Evolutionary conservation across 2,888 invertebrate species (phyloP), one percentile per base, ranked within the genome.

Genomic region (Marasmarcha lunaedactyla): DNA sequence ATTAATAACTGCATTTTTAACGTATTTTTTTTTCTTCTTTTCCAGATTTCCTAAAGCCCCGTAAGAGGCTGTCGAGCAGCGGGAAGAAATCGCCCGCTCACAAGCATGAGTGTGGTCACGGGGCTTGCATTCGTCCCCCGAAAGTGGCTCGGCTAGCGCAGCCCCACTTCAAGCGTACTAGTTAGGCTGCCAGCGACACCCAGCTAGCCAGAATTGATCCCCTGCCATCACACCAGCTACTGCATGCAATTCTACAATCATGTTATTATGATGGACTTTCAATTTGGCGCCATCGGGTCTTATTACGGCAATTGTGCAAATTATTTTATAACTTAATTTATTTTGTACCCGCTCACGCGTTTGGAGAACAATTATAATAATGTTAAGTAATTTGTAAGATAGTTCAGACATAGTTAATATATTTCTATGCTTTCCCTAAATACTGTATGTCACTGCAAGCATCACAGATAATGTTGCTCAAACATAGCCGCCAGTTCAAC

Each of bases 21-120:
- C 25, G 41, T 48, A n/a, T n/a, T n/a, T 49, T 4, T 33, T 27
- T 46, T 48, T 57, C 50, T 50, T 60, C 43, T 65, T 83, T 88
- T 26, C n/a, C 88, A 89, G 89, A 89, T 83, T 89, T 84, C 74
- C 79, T 89, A 86, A 86, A 87, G 63, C 86, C 86, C 42, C 87
- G 88, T 66, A 89, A 89, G 65, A 85, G 87, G 64, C 63, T 83
- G 62, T 66, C 85, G 48, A 74, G 63, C 59, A 66, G 53, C 48
- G 77, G 76, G 49, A 77, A 86, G 68, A 85, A 81, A 63, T 79
- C 81, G n/a, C 79, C 78, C 10, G 68, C 66, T 37, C 73, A 76
- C 56, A 77, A 79, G 57, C 74, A 72, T 52, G 79, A 79, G 60
- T 76, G 76, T 50, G 71, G 71, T 2, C 76, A 74, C 54, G 76